phyloP scores from a whole-genome alignment of 1,140 invertebrate species.

The Neocloeon triangulifer region DNA sequence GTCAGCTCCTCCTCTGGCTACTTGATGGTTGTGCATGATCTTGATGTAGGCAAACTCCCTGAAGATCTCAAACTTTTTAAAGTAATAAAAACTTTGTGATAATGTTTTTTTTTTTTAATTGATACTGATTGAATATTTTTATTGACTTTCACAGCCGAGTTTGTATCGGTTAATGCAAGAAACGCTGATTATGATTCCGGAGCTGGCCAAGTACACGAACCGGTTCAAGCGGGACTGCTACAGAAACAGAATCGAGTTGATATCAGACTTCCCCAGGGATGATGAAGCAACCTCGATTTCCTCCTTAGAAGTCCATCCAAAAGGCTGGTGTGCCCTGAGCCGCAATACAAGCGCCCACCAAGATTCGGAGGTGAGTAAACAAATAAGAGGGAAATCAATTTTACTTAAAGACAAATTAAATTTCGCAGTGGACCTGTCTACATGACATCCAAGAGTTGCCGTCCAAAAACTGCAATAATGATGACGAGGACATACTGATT shows the following conservation, averaged over 20 bases:
- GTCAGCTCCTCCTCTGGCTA: conserved; percentile 77
- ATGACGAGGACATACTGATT: no score
- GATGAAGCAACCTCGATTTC: conserved; percentile 79
- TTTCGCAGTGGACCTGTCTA: conserved; percentile 64
- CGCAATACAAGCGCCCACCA: conserved; percentile 70
- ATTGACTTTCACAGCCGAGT: conserved; percentile 40
- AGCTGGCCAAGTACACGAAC: conserved; percentile 52
- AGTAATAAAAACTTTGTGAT: conserved; percentile 19
- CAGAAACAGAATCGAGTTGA: conserved; percentile 68
- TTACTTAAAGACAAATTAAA: no score
- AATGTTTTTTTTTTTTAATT: not conserved
- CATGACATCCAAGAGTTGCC: conserved; percentile 70
- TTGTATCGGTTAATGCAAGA: conserved; percentile 76
- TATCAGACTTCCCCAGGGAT: conserved; percentile 65
- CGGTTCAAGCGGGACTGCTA: conserved; percentile 48
- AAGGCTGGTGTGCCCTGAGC: conserved; percentile 71
- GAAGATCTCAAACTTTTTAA: conserved; percentile 69
- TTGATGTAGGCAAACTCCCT: conserved; percentile 54
- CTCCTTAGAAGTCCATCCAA: conserved; percentile 74
- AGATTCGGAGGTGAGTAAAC: conserved; percentile 56
- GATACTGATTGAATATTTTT: conserved; percentile 6
- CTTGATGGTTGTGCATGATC: conserved; percentile 71
- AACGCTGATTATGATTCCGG: conserved; percentile 53
- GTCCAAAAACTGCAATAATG: conserved; percentile 6
- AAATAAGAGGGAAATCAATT: not conserved